Percentiles rank a stretch among this genome's conserved stretches.
Conservation (phyloP, 2,888 invertebrate species). For the Sarcophaga carnaria region DNA sequence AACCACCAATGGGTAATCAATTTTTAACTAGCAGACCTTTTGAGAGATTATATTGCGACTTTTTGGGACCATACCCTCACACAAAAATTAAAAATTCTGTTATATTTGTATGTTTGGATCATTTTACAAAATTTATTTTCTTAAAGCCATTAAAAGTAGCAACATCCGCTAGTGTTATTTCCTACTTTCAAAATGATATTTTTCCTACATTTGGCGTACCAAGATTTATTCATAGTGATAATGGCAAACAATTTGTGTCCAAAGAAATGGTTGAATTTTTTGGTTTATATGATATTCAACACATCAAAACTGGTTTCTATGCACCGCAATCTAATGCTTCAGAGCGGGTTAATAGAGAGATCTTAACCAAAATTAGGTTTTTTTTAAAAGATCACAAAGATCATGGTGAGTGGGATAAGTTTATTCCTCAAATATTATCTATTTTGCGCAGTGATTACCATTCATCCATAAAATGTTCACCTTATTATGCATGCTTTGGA, state of each 20-base stretch:
- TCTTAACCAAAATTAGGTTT: not conserved
- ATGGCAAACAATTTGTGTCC: constrained; percentile 53
- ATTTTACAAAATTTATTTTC: not conserved
- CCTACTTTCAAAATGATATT: no score
- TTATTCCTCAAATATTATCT: no score
- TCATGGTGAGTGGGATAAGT: no score
- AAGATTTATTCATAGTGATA: constrained; percentile 50
- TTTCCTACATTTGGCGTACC: constrained; percentile 48
- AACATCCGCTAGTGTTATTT: constrained; percentile 13
- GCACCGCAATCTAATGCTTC: constrained; percentile 65
- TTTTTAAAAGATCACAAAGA: no score
- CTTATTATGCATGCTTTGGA: no score
- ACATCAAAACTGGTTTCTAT: constrained; percentile 51
- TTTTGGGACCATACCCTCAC: constrained; percentile 29
- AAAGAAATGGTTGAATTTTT: constrained; percentile 44
- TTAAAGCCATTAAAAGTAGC: constrained; percentile 10
- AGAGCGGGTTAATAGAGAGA: constrained; percentile 58
- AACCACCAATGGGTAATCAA: constrained; percentile 22
- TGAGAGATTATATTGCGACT: constrained; percentile 4
- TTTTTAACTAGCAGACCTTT: not conserved
- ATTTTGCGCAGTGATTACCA: no score
- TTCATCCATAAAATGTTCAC: no score
- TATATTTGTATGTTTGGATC: constrained; percentile 2
- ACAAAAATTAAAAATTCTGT: constrained; percentile 11
- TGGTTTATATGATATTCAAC: constrained; percentile 34